Conservation (phyloP, 2,888 invertebrate genomes). For the Drosophila flavopinicola region DNA sequence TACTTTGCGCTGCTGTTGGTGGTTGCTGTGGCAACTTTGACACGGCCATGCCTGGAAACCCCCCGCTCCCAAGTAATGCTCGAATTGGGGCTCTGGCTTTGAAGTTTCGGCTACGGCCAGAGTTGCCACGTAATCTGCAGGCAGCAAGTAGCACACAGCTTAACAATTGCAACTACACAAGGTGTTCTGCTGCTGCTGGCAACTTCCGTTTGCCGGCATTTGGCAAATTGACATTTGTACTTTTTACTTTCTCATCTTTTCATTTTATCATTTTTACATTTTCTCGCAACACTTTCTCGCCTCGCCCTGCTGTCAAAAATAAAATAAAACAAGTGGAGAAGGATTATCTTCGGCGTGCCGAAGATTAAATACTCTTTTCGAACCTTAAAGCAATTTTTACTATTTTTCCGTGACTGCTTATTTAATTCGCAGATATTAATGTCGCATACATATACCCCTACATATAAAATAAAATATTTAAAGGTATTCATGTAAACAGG, state of each 20-base stretch:
- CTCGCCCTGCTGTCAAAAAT: slow-evolving; percentile 26
- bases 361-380: too few species aligned
- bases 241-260: slow-evolving; percentile 16
- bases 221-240: slow-evolving; percentile 79
- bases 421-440: too few species aligned
- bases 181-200: slow-evolving; percentile 20
- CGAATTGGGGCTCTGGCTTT: slow-evolving; percentile 47
- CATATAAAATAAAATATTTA: too few species aligned
- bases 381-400: too few species aligned
- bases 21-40: slow-evolving; percentile 68
- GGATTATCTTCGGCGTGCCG: too few species aligned
- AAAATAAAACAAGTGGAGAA: too few species aligned
- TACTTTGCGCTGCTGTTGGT: slow-evolving; percentile 70
- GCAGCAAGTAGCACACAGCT: slow-evolving; percentile 10
- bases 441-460: too few species aligned
- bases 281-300: slow-evolving; percentile 58
- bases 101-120: slow-evolving; percentile 40
- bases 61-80: slow-evolving; percentile 28
- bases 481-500: too few species aligned
- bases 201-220: slow-evolving; percentile 62
- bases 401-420: too few species aligned
- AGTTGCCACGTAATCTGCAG: slow-evolving; percentile 23
- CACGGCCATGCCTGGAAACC: slow-evolving; percentile 49
- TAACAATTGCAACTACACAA: slow-evolving; percentile 56
- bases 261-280: slow-evolving; percentile 26